A percentile compares a stretch with the other conserved stretches of the same genome.
These are phyloP conservation scores for Danio kyathit DNA, from an alignment of 2,797 vertebrate genomes.

Conservation along the genomic window DNA sequence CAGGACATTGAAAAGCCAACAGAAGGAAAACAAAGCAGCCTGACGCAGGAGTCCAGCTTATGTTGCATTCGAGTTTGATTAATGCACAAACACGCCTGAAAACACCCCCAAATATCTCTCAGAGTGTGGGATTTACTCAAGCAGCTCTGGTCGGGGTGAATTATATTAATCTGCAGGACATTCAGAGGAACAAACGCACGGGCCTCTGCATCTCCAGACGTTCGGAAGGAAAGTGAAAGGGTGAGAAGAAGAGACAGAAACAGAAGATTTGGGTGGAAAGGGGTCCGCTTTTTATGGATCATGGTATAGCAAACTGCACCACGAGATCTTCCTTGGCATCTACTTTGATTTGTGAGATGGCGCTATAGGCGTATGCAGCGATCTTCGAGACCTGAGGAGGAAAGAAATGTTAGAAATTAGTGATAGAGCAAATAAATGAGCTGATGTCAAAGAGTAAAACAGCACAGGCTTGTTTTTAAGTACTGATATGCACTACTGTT, in stretches of 20 bases:
- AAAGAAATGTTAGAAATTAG: background rate
- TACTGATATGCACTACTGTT: too few species aligned
- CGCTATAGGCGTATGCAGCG: slow-evolving; percentile 95
- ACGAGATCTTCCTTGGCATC: slow-evolving; percentile 97
- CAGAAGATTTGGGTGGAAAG: slow-evolving; percentile 53
- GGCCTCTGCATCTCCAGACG: slow-evolving; percentile 20
- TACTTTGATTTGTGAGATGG: slow-evolving; percentile 96
- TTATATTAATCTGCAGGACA: slow-evolving; percentile 28
- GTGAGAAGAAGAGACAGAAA: slow-evolving; percentile 66
- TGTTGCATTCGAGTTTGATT: background rate
- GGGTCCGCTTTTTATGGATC: slow-evolving; percentile 67
- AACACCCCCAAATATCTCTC: background rate
- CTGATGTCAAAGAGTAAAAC: too few species aligned
- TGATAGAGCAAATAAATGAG: background rate
- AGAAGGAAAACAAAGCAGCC: background rate
- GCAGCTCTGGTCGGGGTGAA: slow-evolving; percentile 12
- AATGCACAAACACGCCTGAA: background rate
- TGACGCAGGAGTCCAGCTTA: background rate
- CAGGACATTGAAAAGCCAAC: slow-evolving; percentile 1
- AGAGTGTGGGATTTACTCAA: background rate
- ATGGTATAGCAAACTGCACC: slow-evolving; percentile 97
- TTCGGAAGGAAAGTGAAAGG: slow-evolving; percentile 55
- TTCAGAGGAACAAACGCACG: slow-evolving; percentile 22
- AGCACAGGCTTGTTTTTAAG: too few species aligned
- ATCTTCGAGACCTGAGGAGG: slow-evolving; percentile 90